Percentiles rank a stretch among this genome's conserved stretches.
Evolutionary conservation across 1,140 invertebrate genomes (phyloP).

Genomic region (Plectrocnemia conspersa): DNA sequence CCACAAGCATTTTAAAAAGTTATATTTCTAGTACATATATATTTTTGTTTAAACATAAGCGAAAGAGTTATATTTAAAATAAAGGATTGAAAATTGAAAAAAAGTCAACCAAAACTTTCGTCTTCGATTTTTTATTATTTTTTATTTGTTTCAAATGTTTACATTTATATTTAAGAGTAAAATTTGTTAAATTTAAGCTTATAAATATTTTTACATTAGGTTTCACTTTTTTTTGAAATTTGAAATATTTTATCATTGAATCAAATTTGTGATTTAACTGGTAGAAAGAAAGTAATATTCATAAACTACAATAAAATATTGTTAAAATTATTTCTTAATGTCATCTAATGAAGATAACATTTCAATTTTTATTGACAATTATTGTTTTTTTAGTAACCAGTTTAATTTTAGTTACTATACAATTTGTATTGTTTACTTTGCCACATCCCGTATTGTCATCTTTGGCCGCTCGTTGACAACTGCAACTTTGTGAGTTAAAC

Average conservation of each 20-base stretch:
- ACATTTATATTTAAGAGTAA: neutral
- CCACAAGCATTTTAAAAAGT: conserved; percentile 4
- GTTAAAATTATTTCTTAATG: too few relatives aligned
- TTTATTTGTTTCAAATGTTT: neutral
- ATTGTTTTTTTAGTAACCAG: too few relatives aligned
- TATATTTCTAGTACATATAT: conserved; percentile 14
- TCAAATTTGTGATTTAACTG: too few relatives aligned
- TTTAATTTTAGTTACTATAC: too few relatives aligned
- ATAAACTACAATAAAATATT: too few relatives aligned
- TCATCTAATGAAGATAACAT: too few relatives aligned
- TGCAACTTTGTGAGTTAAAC: too few relatives aligned
- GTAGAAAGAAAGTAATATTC: too few relatives aligned
- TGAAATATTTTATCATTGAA: neutral
- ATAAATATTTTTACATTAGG: neutral
- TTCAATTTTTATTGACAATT: too few relatives aligned
- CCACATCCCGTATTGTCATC: too few relatives aligned
- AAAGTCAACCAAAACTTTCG: neutral
- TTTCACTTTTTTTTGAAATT: neutral
- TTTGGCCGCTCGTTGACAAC: too few relatives aligned
- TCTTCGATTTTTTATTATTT: neutral
- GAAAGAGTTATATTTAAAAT: neutral
- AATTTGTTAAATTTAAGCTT: neutral
- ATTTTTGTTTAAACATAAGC: conserved; percentile 39
- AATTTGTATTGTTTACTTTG: too few relatives aligned
- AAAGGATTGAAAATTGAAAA: neutral